Evolutionary conservation across 2,888 invertebrate species (phyloP), one percentile per base, ranked within the genome.

Genomic region (Aporophyla lueneburgensis): DNA sequence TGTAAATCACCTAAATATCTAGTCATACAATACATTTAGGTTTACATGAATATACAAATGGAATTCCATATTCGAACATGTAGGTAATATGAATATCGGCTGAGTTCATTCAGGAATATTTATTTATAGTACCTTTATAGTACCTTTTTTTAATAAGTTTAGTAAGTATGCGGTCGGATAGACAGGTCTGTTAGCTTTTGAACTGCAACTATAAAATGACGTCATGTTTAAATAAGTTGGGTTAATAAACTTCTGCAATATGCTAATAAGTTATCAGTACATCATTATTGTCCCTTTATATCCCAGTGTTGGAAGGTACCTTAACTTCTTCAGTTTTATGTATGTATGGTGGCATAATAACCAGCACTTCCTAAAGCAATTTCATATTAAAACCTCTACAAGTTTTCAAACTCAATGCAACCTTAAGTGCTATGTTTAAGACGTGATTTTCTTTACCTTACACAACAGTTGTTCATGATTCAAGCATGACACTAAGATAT

Each of bases 1-100:
- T 33, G 14, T 53, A 54, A 73, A 80, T 80, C 46, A 80, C 33
- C 61, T 54, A 80, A 74, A 77, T 51, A 74, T 56, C 40, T 56
- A 56, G 54, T 62, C 19, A 62, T n/a, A 80, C 27, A 56, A 33
- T 62, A 74, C 51, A 74, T 56, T 80, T 63, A 81, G 43, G 24
- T 33, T 51, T 54, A 16, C 2, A 62, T 51, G 4, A 49, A 76
- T 12, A 14, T 49, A n/a, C 21, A 51, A 33, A 62, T 56, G 12
- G 24, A 62, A 33, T n/a, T 12, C 19, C 40, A 43, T 74, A 81
- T 51, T 43, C 24, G 21, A 24, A 54, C 54, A 10, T 43, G 49
- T 74, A 56, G 14, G 33, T n/a, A n/a, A 56, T 21, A 80, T 73
- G 3, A 73, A 10, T 80, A 49, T 14, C n/a, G 12, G 33, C 56